A percentile compares a stretch with the other conserved stretches of the same genome.
Conservation (phyloP, 2,888 invertebrate genomes). For the Ormyrus labotus region DNA sequence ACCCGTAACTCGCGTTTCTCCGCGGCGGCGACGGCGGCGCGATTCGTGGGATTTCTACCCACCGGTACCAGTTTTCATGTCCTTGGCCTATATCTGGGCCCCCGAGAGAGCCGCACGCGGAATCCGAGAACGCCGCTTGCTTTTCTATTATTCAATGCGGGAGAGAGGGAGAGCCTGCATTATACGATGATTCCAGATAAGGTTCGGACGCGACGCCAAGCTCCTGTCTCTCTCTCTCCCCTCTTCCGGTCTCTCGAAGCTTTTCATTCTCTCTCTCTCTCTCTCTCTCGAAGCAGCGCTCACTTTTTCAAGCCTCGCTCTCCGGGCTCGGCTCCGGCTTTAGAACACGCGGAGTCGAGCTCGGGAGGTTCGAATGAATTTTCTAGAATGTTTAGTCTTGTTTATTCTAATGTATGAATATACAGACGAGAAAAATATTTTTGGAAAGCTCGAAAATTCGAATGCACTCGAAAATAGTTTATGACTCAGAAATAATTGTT, state of each 20-base stretch:
- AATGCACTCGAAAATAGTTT: too few species aligned
- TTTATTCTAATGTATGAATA: too few species aligned
- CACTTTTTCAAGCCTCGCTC: background rate
- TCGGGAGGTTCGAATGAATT: too few species aligned
- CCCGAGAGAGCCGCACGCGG: slow-evolving; percentile 57
- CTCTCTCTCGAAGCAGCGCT: background rate
- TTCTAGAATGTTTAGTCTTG: too few species aligned
- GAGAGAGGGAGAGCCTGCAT: slow-evolving; percentile 1
- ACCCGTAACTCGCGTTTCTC: slow-evolving; percentile 60
- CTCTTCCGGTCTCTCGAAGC: background rate
- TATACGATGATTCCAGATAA: slow-evolving; percentile 52
- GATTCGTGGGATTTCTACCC: slow-evolving; percentile 64
- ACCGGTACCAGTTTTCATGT: slow-evolving; percentile 63
- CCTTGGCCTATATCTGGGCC: slow-evolving; percentile 63
- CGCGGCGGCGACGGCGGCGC: background rate
- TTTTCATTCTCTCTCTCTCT: background rate
- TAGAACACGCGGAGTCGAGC: too few species aligned
- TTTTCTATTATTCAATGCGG: slow-evolving; percentile 50
- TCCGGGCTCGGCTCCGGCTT: background rate
- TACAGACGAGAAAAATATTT: too few species aligned
- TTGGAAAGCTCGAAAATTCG: too few species aligned
- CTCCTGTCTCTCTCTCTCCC: background rate
- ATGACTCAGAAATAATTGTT: too few species aligned
- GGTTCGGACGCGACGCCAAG: slow-evolving; percentile 30
- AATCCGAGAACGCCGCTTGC: slow-evolving; percentile 52